These are phyloP conservation scores for Drosophila tani DNA, from an alignment of 1,140 invertebrate genomes.

Conservation along the genomic window DNA sequence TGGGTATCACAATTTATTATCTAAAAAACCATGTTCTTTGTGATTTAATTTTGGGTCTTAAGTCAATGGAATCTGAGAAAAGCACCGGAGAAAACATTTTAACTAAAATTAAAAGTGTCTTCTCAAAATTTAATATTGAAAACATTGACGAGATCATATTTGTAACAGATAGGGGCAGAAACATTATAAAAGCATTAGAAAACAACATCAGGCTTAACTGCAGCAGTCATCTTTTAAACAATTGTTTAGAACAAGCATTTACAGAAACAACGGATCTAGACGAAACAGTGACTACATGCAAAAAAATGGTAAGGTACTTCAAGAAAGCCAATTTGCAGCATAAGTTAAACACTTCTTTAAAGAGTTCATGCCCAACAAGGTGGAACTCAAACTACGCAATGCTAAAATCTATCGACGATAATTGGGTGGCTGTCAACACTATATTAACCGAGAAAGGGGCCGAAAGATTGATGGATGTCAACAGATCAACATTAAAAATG, in stretches of 20 bases:
- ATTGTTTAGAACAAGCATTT: conserved; percentile 25
- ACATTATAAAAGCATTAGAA: conserved; percentile 49
- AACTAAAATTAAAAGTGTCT: conserved; percentile 22
- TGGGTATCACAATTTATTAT: conserved; percentile 29
- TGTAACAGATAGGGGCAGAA: conserved; percentile 43
- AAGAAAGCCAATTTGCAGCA: conserved; percentile 41
- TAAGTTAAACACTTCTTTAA: conserved; percentile 19
- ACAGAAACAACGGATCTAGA: not conserved
- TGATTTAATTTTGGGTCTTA: conserved; percentile 32
- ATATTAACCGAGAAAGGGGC: conserved; percentile 28
- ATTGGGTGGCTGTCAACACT: conserved; percentile 33
- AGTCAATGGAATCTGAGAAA: conserved; percentile 30
- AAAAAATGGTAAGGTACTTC: conserved; percentile 46
- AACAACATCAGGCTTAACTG: conserved; percentile 42
- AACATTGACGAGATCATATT: conserved; percentile 37
- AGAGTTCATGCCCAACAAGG: conserved; percentile 35
- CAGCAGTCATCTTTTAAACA: conserved; percentile 40
- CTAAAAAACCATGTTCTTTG: conserved; percentile 31
- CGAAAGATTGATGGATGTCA: conserved; percentile 37
- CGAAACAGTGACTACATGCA: not conserved
- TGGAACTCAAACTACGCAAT: conserved; percentile 36
- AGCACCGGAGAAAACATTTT: conserved; percentile 36
- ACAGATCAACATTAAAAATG: conserved; percentile 38
- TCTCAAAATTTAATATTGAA: conserved; percentile 48
- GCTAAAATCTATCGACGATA: conserved; percentile 42